phyloP scores from a whole-genome alignment of 2,888 invertebrate species.

The Sialis lutaria region DNA sequence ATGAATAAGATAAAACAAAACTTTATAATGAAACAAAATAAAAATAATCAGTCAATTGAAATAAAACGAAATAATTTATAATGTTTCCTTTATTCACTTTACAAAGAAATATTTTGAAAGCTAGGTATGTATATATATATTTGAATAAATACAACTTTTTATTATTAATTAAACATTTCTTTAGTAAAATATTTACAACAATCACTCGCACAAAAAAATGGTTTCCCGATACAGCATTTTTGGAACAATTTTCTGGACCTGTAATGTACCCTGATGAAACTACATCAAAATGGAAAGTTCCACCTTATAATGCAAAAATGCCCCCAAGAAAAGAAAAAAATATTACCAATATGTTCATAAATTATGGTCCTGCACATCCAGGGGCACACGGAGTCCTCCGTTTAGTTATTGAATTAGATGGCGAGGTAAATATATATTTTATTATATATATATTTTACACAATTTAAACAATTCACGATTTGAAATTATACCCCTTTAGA shows the following conservation, averaged over 20 bases:
- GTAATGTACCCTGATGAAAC: conserved; percentile 36
- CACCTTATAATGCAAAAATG: conserved; percentile 8
- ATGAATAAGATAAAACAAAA: too few species aligned
- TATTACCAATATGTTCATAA: conserved; percentile 49
- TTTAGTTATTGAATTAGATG: conserved; percentile 62
- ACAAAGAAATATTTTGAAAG: too few species aligned
- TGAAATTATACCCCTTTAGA: conserved; percentile 22
- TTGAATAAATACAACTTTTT: too few species aligned
- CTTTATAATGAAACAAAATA: too few species aligned
- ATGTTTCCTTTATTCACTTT: too few species aligned
- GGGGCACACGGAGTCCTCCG: conserved; percentile 81
- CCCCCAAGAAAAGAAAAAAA: conserved; percentile 33
- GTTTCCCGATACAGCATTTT: conserved; percentile 46
- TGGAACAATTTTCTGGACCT: conserved; percentile 34
- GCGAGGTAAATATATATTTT: conserved; percentile 38
- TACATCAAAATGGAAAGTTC: conserved; percentile 17
- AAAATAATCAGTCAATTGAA: too few species aligned
- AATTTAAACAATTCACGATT: neutral
- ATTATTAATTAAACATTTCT: too few species aligned
- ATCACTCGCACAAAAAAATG: conserved; percentile 24
- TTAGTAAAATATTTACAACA: too few species aligned
- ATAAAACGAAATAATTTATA: too few species aligned
- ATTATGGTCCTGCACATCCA: conserved; percentile 83
- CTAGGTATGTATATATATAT: too few species aligned
- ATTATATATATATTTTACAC: too few species aligned